Base-by-base conservation (phyloP, 2,113 vertebrate species). In the Poecile atricapillus region DNA sequence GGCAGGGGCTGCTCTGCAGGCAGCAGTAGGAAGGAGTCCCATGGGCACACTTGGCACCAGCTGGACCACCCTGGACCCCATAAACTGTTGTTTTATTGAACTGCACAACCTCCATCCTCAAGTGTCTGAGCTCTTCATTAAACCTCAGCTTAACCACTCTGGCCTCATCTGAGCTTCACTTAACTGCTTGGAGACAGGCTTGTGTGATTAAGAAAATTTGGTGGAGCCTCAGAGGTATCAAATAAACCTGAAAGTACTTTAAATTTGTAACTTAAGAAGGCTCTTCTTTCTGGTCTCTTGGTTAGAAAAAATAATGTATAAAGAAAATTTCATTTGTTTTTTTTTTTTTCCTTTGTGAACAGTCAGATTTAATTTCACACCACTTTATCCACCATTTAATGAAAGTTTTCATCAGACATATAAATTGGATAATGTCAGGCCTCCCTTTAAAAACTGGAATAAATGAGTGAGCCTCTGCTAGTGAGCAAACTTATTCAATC, bases 401-500 rank as follows among this genome's bases (percentile, higher is more conserved):
- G 52, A 95, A 89, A 87, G 65, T 87, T 95, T 87, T 90, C 65
- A 69, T 87, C 87, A 58, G 49, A 58, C 18, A 27, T 77, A 89
- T 30, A 92, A 83, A 96, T 68, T 59, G 58, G 62, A 95, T 92
- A 86, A 90, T 74, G 21, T 25, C 52, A 91, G 62, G 15, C 43
- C 23, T 81, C 50, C 77, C 37, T 80, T 75, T 59, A 71, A 80
- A 87, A 90, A 86, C 31, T 31, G 39, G 84, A 90, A 95, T 56
- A 87, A 95, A 82, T 22, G 6, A 95, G 31, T 43, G 22, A 92
- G 69, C 28, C 62, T 63, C 63, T 79, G 68, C 58, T 91, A 56
- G 55, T 18, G 50, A 89, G 79, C 33, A 84, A 96, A 90, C 49
- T 58, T 82, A 49, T 78, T 95, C 62, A 90, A 87, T 93, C 84